Evolutionary conservation across 2,797 vertebrate species (phyloP).

Genomic region (Notoglanidium macrostoma): DNA sequence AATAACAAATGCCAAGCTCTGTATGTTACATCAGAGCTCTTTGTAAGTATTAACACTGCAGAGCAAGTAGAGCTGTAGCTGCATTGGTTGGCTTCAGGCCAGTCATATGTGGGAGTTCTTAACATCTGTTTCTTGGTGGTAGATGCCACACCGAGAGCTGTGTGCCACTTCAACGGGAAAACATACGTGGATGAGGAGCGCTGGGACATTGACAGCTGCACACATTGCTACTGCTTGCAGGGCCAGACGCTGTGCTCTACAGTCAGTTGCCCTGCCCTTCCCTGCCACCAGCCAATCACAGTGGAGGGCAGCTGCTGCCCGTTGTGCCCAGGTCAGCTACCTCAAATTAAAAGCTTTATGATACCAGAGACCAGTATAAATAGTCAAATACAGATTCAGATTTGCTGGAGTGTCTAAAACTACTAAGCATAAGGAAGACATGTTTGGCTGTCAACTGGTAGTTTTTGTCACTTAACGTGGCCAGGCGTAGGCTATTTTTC

Average conservation of each 20-base stretch:
- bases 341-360: background rate
- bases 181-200: slow-evolving; percentile 85
- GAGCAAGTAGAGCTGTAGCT: slow-evolving; percentile 1
- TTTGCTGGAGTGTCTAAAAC: background rate
- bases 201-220: slow-evolving; percentile 91
- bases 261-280: slow-evolving; percentile 85
- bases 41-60: background rate
- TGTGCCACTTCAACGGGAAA: slow-evolving; percentile 86
- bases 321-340: slow-evolving; percentile 81
- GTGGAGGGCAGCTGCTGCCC: slow-evolving; percentile 88
- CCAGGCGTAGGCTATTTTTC: background rate
- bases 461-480: background rate
- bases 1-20: slow-evolving; percentile 41
- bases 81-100: background rate
- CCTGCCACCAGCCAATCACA: slow-evolving; percentile 80
- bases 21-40: background rate
- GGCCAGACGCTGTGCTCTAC: slow-evolving; percentile 91
- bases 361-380: background rate
- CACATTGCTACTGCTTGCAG: slow-evolving; percentile 90
- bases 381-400: no score
- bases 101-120: background rate
- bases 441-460: background rate
- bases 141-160: slow-evolving; percentile 80
- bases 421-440: background rate
- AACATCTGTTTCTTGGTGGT: slow-evolving; percentile 50